Conservation (phyloP, 2,797 vertebrate genomes). For the Acipenser transmontanus region DNA sequence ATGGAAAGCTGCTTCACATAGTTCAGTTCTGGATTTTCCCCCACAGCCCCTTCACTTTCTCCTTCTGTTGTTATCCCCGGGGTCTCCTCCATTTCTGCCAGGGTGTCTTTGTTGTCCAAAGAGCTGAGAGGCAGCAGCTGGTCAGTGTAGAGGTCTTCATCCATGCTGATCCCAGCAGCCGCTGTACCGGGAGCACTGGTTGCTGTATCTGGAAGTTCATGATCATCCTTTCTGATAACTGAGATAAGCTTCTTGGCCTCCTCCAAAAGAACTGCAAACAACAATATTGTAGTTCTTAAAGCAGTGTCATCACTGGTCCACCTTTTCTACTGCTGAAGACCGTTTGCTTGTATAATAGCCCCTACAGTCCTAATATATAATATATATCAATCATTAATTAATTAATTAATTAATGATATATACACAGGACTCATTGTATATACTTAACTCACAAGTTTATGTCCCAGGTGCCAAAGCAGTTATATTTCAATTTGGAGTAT, state of each 20-base stretch:
- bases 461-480: no score
- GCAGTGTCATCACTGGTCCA: no score
- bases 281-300: neutral
- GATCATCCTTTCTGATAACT: constrained; percentile 6
- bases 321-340: no score
- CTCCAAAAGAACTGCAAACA: constrained; percentile 40
- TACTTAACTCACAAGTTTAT: no score
- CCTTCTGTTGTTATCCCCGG: neutral
- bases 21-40: neutral
- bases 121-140: neutral
- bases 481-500: no score
- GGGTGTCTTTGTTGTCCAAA: constrained; percentile 2
- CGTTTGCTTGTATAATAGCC: no score
- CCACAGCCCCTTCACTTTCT: neutral
- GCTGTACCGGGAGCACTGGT: neutral
- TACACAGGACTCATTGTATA: no score
- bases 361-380: no score
- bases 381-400: no score
- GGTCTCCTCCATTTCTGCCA: neutral
- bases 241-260: constrained; percentile 53
- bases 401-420: no score
- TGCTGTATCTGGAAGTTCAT: constrained; percentile 1
- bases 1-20: neutral
- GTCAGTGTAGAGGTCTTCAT: constrained; percentile 31
- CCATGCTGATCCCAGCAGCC: constrained; percentile 16